A percentile compares a stretch with the other conserved stretches of the same genome.
Evolutionary conservation across 2,888 invertebrate genomes (phyloP).

Genomic region (Drosophila leonis): DNA sequence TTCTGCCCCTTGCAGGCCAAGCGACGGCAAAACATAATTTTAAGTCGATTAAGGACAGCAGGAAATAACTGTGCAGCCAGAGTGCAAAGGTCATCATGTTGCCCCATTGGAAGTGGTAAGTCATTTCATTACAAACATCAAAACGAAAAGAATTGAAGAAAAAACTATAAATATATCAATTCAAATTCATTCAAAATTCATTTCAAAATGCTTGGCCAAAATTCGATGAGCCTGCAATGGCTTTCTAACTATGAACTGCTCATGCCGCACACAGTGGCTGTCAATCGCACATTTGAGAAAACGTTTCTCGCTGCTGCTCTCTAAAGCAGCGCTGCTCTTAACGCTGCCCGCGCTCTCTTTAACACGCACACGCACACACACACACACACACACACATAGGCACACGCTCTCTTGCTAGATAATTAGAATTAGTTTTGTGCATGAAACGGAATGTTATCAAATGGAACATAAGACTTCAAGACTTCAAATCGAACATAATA

Average conservation of each 20-base stretch:
- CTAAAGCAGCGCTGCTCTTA: conserved; percentile 39
- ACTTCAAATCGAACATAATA: background rate
- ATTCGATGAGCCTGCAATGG: background rate
- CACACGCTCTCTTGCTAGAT: conserved; percentile 14
- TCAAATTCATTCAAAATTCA: background rate
- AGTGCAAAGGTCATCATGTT: conserved; percentile 84
- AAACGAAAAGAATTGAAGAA: background rate
- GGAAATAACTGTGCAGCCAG: conserved; percentile 67
- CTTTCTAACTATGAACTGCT: background rate
- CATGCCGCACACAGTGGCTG: conserved; percentile 43
- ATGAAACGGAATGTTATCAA: conserved; percentile 15
- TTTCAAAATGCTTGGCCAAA: background rate
- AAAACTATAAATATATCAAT: background rate
- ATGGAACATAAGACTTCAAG: too few relatives aligned
- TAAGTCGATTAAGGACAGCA: conserved; percentile 68
- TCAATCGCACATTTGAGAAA: background rate
- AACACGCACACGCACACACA: background rate
- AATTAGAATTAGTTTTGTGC: conserved; percentile 16
- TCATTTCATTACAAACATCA: conserved; percentile 19
- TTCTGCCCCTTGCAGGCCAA: conserved; percentile 70
- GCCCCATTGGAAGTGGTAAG: conserved; percentile 85
- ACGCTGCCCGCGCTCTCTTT: conserved; percentile 3
- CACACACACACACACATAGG: conserved; percentile 2
- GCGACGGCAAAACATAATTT: conserved; percentile 72
- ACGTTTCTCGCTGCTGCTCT: conserved; percentile 15